Base-by-base conservation (phyloP, 2,888 invertebrate species). In the Rotaria socialis region DNA sequence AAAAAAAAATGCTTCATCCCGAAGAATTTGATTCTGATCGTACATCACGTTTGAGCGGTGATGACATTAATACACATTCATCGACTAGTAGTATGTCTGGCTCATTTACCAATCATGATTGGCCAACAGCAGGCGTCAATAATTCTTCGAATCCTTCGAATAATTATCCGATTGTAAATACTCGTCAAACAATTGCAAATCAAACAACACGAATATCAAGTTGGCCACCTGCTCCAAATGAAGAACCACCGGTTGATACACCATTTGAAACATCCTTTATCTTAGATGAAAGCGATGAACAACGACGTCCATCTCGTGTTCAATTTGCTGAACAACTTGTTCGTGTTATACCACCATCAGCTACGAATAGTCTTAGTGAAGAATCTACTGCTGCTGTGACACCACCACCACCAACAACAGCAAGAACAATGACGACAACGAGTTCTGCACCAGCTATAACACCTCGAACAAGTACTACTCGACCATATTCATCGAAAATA, bases 51-150 rank as follows among this genome's bases (percentile, higher is more conserved):
- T n/a, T 80, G 5, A 80, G 80, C 47, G 80, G 2, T n/a, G 80
- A 80, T 14, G 80, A 47, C 6, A 41, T 67, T 2, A 67, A 67
- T 67, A 67, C 67, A 67, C 67, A 67, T 35, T 67, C 67, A 67
- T 27, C 67, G 19, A 14, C 22, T 4, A 80, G 80, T n/a, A 80
- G 80, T 80, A 80, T 80, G 80, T 80, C 80, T 11, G 80, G 80
- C n/a, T 80, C 80, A 80, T 80, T 80, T 24, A 80, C 80, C 4
- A 80, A 80, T 80, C 80, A 47, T 19, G 80, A 80, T n/a, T 80
- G 80, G 80, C 14, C 43, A 47, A 41, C 43, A 80, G 2, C 43
- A 24, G 47, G 0, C 1, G 52, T 16, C 11, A 47, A 43, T 24
- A 80, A 3, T 24, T n/a, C 47, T 47, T 80, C 80, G 10, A 43